Evolutionary conservation across 2,888 invertebrate genomes (phyloP).

Genomic region (Branchellion lobata): DNA sequence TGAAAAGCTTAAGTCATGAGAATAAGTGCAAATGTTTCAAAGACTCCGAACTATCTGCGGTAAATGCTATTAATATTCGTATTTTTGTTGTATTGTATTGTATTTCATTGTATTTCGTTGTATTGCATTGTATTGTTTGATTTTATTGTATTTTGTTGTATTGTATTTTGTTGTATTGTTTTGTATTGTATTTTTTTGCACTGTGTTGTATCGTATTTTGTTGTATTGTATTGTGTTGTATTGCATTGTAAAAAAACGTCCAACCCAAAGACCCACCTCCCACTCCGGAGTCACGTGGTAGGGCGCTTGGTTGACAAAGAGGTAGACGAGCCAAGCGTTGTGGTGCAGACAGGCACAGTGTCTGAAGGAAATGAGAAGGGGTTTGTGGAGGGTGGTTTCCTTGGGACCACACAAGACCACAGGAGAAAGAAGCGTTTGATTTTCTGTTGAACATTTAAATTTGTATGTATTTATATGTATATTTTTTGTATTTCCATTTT

Average conservation of each 20-base stretch:
- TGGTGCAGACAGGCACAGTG: slow-evolving; percentile 83
- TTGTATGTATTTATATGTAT: too few relatives aligned
- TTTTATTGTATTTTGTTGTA: too few relatives aligned
- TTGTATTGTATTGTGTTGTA: neutral
- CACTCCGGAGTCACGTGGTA: slow-evolving; percentile 65
- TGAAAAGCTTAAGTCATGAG: too few relatives aligned
- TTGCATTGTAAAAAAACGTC: neutral
- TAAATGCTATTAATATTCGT: neutral
- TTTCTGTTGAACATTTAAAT: slow-evolving; percentile 44
- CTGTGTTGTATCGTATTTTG: neutral
- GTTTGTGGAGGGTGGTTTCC: slow-evolving; percentile 75
- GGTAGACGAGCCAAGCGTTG: slow-evolving; percentile 77
- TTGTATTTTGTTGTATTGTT: too few relatives aligned
- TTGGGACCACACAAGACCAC: slow-evolving; percentile 80
- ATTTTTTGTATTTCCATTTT: too few relatives aligned
- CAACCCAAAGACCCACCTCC: too few relatives aligned
- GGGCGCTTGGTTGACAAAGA: slow-evolving; percentile 67
- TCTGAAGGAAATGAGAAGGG: slow-evolving; percentile 79
- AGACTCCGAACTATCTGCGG: neutral
- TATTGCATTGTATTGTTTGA: too few relatives aligned
- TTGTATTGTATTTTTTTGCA: too few relatives aligned
- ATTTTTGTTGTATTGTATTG: too few relatives aligned
- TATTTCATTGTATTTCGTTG: too few relatives aligned
- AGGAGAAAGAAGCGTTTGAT: slow-evolving; percentile 47
- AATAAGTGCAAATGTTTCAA: too few relatives aligned